Percentiles rank a stretch among this genome's conserved stretches.
Evolutionary conservation across 2,888 invertebrate genomes (phyloP).

Genomic region (Netelia inedita): DNA sequence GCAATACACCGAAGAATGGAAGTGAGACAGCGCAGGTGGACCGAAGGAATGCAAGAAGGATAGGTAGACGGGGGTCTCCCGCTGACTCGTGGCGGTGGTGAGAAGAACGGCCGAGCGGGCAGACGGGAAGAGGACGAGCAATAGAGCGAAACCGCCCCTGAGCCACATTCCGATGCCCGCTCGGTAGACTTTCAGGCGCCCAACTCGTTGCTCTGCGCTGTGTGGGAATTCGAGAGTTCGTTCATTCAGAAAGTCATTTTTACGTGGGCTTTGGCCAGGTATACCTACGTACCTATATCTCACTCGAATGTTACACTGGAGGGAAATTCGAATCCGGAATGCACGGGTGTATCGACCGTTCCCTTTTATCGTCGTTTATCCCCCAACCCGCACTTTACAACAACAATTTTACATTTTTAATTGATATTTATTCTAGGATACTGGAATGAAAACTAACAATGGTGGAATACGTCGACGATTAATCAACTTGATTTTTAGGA

Average conservation of each 20-base stretch:
- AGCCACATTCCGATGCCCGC: conserved; percentile 48
- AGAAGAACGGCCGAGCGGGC: neutral
- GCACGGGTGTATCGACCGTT: conserved; percentile 21
- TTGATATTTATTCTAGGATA: conserved; percentile 17
- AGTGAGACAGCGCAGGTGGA: conserved; percentile 49
- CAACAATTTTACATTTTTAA: conserved; percentile 16
- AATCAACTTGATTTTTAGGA: too few species aligned
- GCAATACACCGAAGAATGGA: conserved; percentile 26
- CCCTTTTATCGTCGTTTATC: conserved; percentile 31
- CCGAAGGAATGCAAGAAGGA: conserved; percentile 50
- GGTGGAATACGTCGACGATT: too few species aligned
- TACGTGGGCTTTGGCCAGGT: conserved; percentile 65
- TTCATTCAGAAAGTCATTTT: conserved; percentile 69
- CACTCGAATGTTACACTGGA: conserved; percentile 38
- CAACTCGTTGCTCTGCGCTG: conserved; percentile 44
- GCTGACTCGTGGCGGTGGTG: conserved; percentile 24
- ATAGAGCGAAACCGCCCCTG: conserved; percentile 53
- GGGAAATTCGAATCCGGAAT: conserved; percentile 35
- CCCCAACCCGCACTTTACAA: neutral
- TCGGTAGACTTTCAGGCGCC: conserved; percentile 59
- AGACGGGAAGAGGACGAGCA: conserved; percentile 7
- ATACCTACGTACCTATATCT: conserved; percentile 21
- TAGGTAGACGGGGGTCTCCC: conserved; percentile 50
- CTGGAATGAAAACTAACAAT: too few species aligned
- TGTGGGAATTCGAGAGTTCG: conserved; percentile 39